Base-by-base conservation (phyloP, 2,113 vertebrate species). In the Prochilodus magdalenae region DNA sequence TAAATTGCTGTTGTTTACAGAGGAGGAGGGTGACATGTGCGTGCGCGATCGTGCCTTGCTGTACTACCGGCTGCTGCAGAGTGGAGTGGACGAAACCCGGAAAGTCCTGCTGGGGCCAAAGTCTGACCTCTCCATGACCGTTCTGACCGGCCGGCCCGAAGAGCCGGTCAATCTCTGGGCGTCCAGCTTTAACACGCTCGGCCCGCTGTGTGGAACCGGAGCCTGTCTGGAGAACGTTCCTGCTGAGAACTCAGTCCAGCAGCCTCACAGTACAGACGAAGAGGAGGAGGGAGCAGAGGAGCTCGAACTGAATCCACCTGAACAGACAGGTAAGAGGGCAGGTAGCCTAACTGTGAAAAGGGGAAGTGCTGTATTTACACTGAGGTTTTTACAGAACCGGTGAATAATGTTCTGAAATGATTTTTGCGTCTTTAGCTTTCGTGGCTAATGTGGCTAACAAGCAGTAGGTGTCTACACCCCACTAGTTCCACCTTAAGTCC, bases 21-120 rank as follows among this genome's bases (percentile, higher is more conserved):
- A 98, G 89, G 97, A 99, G 90, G 96, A 99, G 89, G 93, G 89
- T 16, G 94, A 99, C 76, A 96, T 98, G 96, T 95, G 94, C 0
- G 95, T 99, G 2, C 94, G 93, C 0, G 97, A 99, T 90, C 96
- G 96, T 12, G 96, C 95, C 0, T 89, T 98, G n/a, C 95, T 99
- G 89, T 99, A 96, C 90, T 98, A 98, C 73, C 94, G 95, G 81
- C 95, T 99, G 26, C 90, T 99, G 87, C 94, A 94, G 77, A 83
- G 92, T 49, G 96, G 97, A 20, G 86, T 95, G 66, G 94, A 96
- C 33, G 91, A 96, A 53, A 95, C 93, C 7, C 92, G 90, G 12
- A 85, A 80, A 24, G 89, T 98, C 53, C 89, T 99, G 24, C 95
- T 95, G 20, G 96, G 96, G 81, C 96, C 96, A 24, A 94, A 94